Percentiles rank a stretch among this genome's conserved stretches.
These are phyloP conservation scores for Rhagonycha lutea DNA, from an alignment of 2,888 invertebrate genomes.

Conservation along the genomic window DNA sequence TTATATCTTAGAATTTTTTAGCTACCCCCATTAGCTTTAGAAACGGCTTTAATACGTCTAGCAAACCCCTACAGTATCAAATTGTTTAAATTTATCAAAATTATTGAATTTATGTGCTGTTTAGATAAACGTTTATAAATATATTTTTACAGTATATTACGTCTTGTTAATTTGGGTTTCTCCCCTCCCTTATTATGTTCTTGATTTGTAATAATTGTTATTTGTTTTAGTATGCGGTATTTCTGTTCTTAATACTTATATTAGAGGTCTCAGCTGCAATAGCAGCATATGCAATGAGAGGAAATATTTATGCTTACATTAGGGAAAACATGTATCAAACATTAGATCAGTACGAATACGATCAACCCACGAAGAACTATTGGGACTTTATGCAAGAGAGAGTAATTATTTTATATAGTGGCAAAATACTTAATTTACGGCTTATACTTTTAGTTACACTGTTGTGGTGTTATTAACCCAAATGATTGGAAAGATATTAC, in stretches of 20 bases:
- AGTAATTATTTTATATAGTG: constrained; percentile 50
- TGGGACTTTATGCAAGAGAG: constrained; percentile 64
- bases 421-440: not conserved
- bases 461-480: constrained; percentile 51
- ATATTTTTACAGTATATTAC: too few relatives aligned
- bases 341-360: constrained; percentile 54
- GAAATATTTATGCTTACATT: constrained; percentile 52
- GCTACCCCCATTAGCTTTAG: too few relatives aligned
- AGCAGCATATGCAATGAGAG: constrained; percentile 59
- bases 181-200: not conserved
- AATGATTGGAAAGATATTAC: constrained; percentile 46
- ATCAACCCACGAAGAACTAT: constrained; percentile 51
- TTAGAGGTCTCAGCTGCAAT: constrained; percentile 66
- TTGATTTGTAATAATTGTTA: not conserved
- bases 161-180: not conserved
- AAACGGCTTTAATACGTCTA: too few relatives aligned
- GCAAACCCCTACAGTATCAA: too few relatives aligned
- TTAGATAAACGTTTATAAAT: too few relatives aligned
- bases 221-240: constrained; percentile 58
- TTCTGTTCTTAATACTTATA: constrained; percentile 61
- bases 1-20: too few relatives aligned
- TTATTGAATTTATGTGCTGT: too few relatives aligned
- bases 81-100: too few relatives aligned
- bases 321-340: constrained; percentile 56
- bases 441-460: constrained; percentile 47